Conservation (phyloP, 2,797 vertebrate species). For the Acanthis flammea region DNA sequence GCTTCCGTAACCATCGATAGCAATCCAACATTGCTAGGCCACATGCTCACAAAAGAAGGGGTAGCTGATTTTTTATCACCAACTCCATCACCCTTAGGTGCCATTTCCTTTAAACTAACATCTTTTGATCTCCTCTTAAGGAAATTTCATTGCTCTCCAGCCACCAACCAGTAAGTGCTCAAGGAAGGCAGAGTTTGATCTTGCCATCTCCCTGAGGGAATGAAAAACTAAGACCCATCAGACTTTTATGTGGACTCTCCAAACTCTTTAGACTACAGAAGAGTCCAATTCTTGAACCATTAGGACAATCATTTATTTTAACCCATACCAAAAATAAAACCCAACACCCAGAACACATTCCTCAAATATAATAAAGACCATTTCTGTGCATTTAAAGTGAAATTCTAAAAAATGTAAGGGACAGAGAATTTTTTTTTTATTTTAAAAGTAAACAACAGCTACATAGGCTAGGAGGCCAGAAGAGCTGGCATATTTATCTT, state of each 20-base stretch:
- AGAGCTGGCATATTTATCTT: background rate
- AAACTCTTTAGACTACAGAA: background rate
- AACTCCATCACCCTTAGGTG: slow-evolving; percentile 14
- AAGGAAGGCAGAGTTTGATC: background rate
- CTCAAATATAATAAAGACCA: slow-evolving; percentile 25
- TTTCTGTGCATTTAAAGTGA: slow-evolving; percentile 25
- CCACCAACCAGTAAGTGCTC: slow-evolving; percentile 43
- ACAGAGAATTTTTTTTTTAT: background rate
- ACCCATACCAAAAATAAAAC: slow-evolving; percentile 42
- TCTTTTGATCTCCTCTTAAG: background rate
- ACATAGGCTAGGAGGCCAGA: background rate
- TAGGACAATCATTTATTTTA: slow-evolving; percentile 41
- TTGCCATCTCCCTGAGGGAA: background rate
- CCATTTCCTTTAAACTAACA: slow-evolving; percentile 26
- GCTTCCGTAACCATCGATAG: slow-evolving; percentile 44
- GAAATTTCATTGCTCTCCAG: slow-evolving; percentile 39
- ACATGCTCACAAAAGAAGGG: slow-evolving; percentile 34
- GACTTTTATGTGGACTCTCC: slow-evolving; percentile 41
- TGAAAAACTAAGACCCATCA: background rate
- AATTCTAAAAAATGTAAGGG: background rate
- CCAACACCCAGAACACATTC: background rate
- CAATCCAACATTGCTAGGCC: slow-evolving; percentile 61
- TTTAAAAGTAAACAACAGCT: background rate
- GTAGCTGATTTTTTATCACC: slow-evolving; percentile 35
- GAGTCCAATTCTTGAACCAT: slow-evolving; percentile 55